Evolutionary conservation across 2,797 vertebrate species (phyloP).

Genomic region (Danio aesculapii): DNA sequence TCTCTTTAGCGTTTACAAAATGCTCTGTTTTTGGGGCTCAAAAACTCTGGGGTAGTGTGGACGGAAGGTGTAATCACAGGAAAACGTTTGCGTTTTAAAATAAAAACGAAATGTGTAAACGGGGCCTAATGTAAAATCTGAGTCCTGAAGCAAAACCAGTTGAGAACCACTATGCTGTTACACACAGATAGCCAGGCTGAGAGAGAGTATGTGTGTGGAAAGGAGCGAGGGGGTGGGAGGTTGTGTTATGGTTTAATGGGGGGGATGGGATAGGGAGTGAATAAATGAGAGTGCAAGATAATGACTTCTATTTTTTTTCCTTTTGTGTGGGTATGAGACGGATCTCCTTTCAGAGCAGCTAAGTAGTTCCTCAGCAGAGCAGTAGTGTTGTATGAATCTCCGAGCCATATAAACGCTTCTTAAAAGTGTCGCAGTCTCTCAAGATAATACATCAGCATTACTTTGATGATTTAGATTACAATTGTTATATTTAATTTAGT

Average conservation of each 20-base stretch:
- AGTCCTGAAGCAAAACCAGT: slow-evolving; percentile 12
- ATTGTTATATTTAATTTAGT: slow-evolving; percentile 9
- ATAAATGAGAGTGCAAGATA: slow-evolving; percentile 39
- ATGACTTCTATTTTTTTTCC: slow-evolving; percentile 38
- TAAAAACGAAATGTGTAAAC: too few species aligned
- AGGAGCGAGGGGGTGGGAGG: slow-evolving; percentile 15
- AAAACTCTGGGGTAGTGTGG: too few species aligned
- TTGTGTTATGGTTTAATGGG: slow-evolving; percentile 36
- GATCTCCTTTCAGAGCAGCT: slow-evolving; percentile 47
- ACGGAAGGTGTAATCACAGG: too few species aligned
- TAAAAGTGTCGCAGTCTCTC: slow-evolving; percentile 20
- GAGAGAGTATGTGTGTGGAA: neutral
- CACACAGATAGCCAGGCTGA: neutral
- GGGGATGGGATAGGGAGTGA: slow-evolving; percentile 37
- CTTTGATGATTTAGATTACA: neutral
- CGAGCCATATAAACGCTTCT: neutral
- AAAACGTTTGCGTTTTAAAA: too few species aligned
- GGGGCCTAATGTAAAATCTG: too few species aligned
- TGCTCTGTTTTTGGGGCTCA: too few species aligned
- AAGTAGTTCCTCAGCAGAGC: slow-evolving; percentile 31
- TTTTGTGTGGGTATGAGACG: slow-evolving; percentile 45
- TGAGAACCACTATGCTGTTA: slow-evolving; percentile 35
- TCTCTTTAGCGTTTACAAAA: too few species aligned
- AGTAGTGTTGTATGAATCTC: slow-evolving; percentile 13
- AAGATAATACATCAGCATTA: slow-evolving; percentile 29